Conservation (phyloP, 2,113 vertebrate genomes). For the Synodontis membranacea region DNA sequence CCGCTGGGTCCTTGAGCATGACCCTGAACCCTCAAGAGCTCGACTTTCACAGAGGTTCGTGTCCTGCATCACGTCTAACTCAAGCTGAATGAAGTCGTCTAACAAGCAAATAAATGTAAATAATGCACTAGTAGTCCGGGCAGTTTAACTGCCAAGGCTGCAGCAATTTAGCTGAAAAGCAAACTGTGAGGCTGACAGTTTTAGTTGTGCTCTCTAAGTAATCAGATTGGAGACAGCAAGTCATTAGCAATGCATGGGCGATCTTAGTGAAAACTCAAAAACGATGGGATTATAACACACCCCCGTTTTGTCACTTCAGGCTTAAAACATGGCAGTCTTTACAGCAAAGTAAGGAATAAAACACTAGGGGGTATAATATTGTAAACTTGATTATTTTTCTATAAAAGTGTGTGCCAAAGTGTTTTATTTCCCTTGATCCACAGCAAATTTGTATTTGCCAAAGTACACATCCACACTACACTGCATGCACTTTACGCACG, state of each 20-base stretch:
- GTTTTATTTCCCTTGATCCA: background rate
- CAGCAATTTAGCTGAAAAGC: background rate
- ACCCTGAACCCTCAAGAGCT: background rate
- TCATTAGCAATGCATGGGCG: background rate
- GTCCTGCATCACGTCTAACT: background rate
- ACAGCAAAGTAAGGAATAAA: background rate
- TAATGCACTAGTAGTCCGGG: background rate
- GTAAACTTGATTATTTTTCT: background rate
- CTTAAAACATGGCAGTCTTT: background rate
- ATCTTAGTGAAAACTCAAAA: background rate
- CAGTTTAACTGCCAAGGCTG: background rate
- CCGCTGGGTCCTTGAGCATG: background rate
- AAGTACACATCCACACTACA: too few relatives aligned
- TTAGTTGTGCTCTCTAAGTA: background rate
- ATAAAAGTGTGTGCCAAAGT: too few relatives aligned
- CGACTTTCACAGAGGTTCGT: background rate
- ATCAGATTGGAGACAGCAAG: background rate
- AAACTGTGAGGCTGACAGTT: background rate
- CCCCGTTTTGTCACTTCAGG: background rate
- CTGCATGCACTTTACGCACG: too few relatives aligned
- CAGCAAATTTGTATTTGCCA: background rate
- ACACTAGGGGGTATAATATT: background rate
- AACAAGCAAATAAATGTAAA: background rate
- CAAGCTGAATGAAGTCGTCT: background rate
- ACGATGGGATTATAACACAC: background rate